These are phyloP conservation scores for Tetranychus truncatus DNA, from an alignment of 2,888 invertebrate species.

Conservation along the genomic window DNA sequence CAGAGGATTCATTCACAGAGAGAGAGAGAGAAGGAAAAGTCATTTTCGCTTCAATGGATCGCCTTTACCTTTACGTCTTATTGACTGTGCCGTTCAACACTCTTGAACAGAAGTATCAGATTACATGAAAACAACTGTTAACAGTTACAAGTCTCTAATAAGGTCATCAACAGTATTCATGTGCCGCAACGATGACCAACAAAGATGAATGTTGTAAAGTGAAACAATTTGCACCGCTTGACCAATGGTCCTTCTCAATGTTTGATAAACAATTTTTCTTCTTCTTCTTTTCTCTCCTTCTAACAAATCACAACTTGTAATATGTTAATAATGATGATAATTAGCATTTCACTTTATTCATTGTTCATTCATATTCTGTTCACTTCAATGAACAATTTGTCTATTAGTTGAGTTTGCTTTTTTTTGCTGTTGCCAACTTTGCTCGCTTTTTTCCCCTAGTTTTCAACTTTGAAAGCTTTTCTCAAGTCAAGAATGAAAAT, in stretches of 20 bases:
- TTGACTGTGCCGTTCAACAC: background rate
- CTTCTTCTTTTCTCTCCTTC: background rate
- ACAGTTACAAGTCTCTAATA: background rate
- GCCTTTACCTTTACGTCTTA: background rate
- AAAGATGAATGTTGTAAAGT: constrained; percentile 4
- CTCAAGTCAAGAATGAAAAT: too few relatives aligned
- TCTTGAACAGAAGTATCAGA: background rate
- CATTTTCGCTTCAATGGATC: background rate
- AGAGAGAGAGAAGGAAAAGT: background rate
- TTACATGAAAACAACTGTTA: background rate
- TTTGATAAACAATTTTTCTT: background rate
- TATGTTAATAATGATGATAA: background rate
- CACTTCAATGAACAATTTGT: too few relatives aligned
- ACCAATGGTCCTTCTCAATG: background rate
- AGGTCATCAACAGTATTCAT: background rate
- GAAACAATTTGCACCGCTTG: background rate
- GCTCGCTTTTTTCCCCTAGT: too few relatives aligned
- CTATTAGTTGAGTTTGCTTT: too few relatives aligned
- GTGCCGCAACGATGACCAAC: background rate
- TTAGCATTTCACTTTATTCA: background rate
- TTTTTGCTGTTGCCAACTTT: too few relatives aligned
- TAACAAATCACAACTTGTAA: background rate
- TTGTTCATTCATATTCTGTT: too few relatives aligned
- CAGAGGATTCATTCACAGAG: background rate
- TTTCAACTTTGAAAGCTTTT: too few relatives aligned